Base-by-base conservation (phyloP, 2,797 vertebrate species). In the Onychomys arenicola region DNA sequence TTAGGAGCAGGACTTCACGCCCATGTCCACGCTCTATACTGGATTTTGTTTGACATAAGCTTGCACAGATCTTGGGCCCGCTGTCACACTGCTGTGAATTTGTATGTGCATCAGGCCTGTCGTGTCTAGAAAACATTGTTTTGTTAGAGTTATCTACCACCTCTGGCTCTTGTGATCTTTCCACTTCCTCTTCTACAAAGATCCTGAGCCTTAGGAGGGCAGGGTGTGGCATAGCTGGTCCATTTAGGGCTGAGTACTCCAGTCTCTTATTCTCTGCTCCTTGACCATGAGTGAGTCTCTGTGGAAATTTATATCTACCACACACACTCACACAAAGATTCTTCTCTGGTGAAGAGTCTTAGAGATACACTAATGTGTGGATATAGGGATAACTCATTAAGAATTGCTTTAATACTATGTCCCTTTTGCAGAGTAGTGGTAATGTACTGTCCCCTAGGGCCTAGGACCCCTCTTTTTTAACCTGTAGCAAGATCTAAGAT, bases 1-100 rank as follows among this genome's bases (percentile, higher is more conserved):
- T 43, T 6, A 11, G 6, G 6, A 67, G 11, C 52, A 19, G 63
- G 43, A 4, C 19, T 67, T 67, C 32, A n/a, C 16, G 43, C 43
- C 19, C 61, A 67, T 13, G 7, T 14, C 43, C 63, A 23, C 1
- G 3, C 3, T n/a, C 29, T 0, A 49, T 14, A 46, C 1, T 67
- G 17, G 19, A 23, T 13, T 84, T 49, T 25, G 29, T 34, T 12
- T 65, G 29, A 9, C 17, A n/a, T 49, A 29, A 49, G 16, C 29
- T 49, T 65, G 40, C 32, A 49, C 12, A 21, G 1, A 0, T 85
- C 29, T 65, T 67, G 29, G 34, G 43, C 19, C 16, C 25, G 3
- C 19, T 67, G 19, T 85, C 32, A 49, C 19, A 52, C 29, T 85
- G 63, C 43, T n/a, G 43, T 46, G 32, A 52, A 43, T 25, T 67